A percentile compares a stretch with the other conserved stretches of the same genome.
These are phyloP conservation scores for Caracal caracal DNA, from an alignment of 2,113 vertebrate species.

Conservation along the genomic window DNA sequence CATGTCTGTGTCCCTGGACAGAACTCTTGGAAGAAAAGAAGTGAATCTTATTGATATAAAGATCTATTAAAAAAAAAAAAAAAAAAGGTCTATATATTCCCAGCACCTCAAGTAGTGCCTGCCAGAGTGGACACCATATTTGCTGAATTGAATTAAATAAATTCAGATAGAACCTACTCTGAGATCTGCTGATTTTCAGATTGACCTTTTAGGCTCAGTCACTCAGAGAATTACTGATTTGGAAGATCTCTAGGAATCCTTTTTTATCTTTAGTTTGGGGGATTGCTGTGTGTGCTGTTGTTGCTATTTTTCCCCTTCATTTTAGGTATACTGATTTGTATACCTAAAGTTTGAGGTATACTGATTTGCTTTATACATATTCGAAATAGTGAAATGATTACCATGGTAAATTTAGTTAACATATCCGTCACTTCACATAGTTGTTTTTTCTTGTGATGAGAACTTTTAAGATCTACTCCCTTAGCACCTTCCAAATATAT, in stretches of 20 bases:
- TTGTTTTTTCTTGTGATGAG: not conserved
- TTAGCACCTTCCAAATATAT: not conserved
- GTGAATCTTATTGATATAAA: constrained; percentile 26
- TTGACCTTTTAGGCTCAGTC: not conserved
- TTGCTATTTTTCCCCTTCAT: not conserved
- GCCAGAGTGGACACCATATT: not conserved
- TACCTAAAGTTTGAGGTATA: not conserved
- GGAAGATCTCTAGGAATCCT: not conserved
- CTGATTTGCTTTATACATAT: not conserved
- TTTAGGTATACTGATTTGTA: not conserved
- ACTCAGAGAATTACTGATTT: not conserved
- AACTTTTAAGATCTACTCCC: not conserved
- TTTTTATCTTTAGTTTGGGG: not conserved
- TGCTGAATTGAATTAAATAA: not conserved
- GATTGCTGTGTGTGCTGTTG: not conserved
- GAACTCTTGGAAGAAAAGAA: constrained; percentile 38
- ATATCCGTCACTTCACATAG: not conserved
- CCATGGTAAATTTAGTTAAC: not conserved
- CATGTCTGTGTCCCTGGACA: not conserved
- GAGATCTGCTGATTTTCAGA: not conserved
- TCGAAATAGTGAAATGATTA: not conserved
- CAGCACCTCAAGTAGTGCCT: not conserved
- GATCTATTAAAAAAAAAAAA: not conserved
- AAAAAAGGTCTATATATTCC: not conserved
- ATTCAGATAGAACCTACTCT: not conserved